Percentiles rank a stretch among this genome's conserved stretches.
These are phyloP conservation scores for Ericerus pela DNA, from an alignment of 1,140 invertebrate genomes.

Conservation along the genomic window DNA sequence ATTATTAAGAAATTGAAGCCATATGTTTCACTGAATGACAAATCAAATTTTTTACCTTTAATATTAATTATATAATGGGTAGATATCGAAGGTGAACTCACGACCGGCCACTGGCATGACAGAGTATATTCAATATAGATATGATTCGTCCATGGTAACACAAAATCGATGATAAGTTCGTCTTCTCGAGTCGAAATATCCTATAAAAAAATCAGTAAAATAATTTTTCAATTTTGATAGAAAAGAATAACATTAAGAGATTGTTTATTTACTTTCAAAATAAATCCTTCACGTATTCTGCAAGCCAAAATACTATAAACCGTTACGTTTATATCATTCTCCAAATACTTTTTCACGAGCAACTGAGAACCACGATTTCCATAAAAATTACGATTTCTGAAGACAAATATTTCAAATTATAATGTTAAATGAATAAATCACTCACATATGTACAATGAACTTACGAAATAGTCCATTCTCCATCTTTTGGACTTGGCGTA, in stretches of 20 bases:
- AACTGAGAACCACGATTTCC: slow-evolving; percentile 37
- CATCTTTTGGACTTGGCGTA: slow-evolving; percentile 23
- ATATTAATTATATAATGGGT: slow-evolving; percentile 42
- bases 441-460: slow-evolving; percentile 6
- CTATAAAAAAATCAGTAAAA: slow-evolving; percentile 28
- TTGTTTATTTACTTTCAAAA: slow-evolving; percentile 43
- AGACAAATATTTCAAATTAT: slow-evolving; percentile 4
- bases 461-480: slow-evolving; percentile 34
- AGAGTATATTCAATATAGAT: slow-evolving; percentile 56
- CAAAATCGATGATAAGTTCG: slow-evolving; percentile 46
- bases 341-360: slow-evolving; percentile 48
- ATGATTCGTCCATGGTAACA: slow-evolving; percentile 58
- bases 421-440: slow-evolving; percentile 11
- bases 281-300: slow-evolving; percentile 63
- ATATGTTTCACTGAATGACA: slow-evolving; percentile 2
- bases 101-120: slow-evolving; percentile 40
- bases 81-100: slow-evolving; percentile 33
- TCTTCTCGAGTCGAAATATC: slow-evolving; percentile 38
- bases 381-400: slow-evolving; percentile 43
- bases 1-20: background rate
- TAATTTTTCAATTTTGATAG: slow-evolving; percentile 14
- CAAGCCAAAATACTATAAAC: slow-evolving; percentile 56
- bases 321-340: slow-evolving; percentile 45
- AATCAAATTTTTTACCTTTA: slow-evolving; percentile 34
- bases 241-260: slow-evolving; percentile 18